Evolutionary conservation across 2,113 vertebrate genomes (phyloP), one percentile per base, ranked within the genome.

Genomic region (Odobenus rosmarus): DNA sequence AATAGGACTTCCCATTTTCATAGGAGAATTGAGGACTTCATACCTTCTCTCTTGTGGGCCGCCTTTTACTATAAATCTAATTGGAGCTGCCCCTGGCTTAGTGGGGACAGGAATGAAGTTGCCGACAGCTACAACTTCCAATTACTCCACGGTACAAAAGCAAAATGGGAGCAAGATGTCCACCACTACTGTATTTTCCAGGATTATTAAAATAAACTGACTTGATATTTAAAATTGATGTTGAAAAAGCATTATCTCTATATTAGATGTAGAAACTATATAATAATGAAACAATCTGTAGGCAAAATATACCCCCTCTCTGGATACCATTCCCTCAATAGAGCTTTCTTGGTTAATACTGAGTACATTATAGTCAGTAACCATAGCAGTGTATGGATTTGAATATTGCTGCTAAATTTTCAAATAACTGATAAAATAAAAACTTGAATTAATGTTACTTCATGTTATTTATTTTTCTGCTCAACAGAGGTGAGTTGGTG

Each of bases 341-440:
- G 80, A 72, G 21, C n/a, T 67, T 90, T 53, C 71, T 95, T 76
- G 4, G 82, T 93, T 96, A 98, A 97, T 90, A 96, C 51, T 97
- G 90, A 95, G 76, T 98, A 91, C 67, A 95, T 96, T 96, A 96
- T 51, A 94, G 88, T 93, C 97, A 96, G 97, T 98, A 98, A 97
- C 96, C 95, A 98, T 94, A 97, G 98, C 72, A 97, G 97, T 92
- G 39, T 80, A 96, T 90, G 88, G 91, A 97, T 97, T 88, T 82
- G 96, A 93, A 96, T 98, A 76, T 96, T 71, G 55, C 55, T 90
- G n/a, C 67, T 88, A 91, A 86, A 96, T 90, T 94, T 94, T 28
- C 53, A 64, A 88, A 53, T 26, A 81, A 71, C 16, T 94, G 62
- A 42, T 51, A 92, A 90, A 96, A 83, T 57, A 49, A 49, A 76